Percentiles rank a stretch among this genome's conserved stretches.
Evolutionary conservation across 1,140 invertebrate species (phyloP).

Genomic region (Neodiprion virginianus): DNA sequence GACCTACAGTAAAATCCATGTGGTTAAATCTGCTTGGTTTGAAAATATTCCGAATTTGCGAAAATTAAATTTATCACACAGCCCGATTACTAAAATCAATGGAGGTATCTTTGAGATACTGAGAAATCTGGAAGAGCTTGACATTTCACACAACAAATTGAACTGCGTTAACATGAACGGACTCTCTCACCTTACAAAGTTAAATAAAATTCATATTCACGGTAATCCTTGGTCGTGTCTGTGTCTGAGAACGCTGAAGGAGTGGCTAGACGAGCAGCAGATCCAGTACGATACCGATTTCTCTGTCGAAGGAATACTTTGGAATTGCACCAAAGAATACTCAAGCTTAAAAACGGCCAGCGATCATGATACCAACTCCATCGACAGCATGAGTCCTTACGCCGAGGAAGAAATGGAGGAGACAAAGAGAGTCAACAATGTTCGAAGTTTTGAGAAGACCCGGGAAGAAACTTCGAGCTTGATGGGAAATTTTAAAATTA

Average conservation of each 20-base stretch:
- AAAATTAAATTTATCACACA: conserved; percentile 38
- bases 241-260: conserved; percentile 33
- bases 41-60: conserved; percentile 30
- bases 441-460: too few relatives aligned
- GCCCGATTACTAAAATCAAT: conserved; percentile 36
- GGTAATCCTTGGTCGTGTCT: conserved; percentile 47
- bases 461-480: too few relatives aligned
- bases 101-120: conserved; percentile 40
- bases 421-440: not conserved
- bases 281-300: conserved; percentile 35
- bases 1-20: conserved; percentile 35
- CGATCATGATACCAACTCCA: not conserved
- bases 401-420: not conserved
- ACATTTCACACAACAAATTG: conserved; percentile 42
- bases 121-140: conserved; percentile 30
- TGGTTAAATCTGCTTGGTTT: conserved; percentile 27
- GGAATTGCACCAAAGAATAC: not conserved
- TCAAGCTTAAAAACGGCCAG: not conserved
- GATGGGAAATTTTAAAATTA: not conserved
- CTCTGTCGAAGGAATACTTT: conserved; percentile 25
- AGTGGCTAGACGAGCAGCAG: conserved; percentile 29
- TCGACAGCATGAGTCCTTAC: not conserved
- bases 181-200: conserved; percentile 30
- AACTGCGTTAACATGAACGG: conserved; percentile 44
- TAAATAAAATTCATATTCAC: conserved; percentile 29